Evolutionary conservation across 2,888 invertebrate species (phyloP), one percentile per base, ranked within the genome.

Genomic region (Clitarchus hookeri): DNA sequence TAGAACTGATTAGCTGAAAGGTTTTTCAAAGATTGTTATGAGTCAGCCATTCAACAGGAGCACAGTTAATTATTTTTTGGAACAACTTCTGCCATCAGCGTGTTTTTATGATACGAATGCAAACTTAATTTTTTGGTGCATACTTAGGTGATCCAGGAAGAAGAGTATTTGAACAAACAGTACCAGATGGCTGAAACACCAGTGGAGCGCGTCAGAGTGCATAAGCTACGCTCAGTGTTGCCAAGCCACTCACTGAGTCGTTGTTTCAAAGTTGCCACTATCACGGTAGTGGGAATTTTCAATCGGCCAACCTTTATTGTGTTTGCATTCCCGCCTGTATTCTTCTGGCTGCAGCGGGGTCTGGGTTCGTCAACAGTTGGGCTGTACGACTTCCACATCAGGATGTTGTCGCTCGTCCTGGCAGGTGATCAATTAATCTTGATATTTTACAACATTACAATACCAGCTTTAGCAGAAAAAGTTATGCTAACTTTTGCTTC

Each of bases 241-340:
- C 96, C 96, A 0, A 92, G 93, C 0, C 96, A 97, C 92, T 95
- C 95, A 0, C 92, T 96, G 36, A 94, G 95, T 88, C 94, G 94
- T 89, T 94, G 96, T 85, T 90, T 94, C 26, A 89, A 93, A 84
- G 93, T 97, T 89, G 94, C 96, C 12, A 94, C 94, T 16, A 91
- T 97, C 78, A 95, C 95, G 85, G 94, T 95, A 0, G 91, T 95
- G 86, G 97, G 98, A 0, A 94, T 97, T 88, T 99, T 98, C 90
- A 98, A 98, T 91, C 94, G 98, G 84, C 98, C 98, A 36, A 98
- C 98, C 0, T 99, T 98, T 92, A 91, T 97, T 80, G 94, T 95
- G 0, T 98, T 96, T 92, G 96, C 97, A 0, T 93, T 96, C 36
- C 93, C 96, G 11, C 97, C 98, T 27, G 93, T 97, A 83, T 96